phyloP scores from a whole-genome alignment of 2,113 vertebrate species.

The Seriola rivoliana region DNA sequence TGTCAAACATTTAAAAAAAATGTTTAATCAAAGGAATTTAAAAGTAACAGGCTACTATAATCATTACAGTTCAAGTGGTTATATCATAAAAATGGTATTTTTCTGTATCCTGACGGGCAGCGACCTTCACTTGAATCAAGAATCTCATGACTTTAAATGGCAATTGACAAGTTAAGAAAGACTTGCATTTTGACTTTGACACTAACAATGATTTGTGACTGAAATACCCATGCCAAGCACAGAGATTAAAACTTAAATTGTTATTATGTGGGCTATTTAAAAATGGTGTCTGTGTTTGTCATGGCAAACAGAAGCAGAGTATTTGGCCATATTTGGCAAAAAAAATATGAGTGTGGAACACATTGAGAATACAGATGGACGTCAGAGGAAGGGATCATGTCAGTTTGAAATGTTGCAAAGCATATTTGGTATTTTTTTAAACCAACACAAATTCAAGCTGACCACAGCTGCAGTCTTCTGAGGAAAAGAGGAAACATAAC shows the following conservation, averaged over 20 bases:
- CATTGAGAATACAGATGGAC: background rate
- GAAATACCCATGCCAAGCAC: background rate
- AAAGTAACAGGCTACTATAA: background rate
- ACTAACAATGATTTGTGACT: background rate
- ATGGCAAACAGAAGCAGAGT: background rate
- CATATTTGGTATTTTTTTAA: background rate
- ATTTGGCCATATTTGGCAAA: conserved; percentile 6
- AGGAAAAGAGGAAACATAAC: background rate
- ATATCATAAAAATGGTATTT: background rate
- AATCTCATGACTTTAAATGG: background rate
- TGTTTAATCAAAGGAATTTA: background rate
- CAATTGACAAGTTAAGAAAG: background rate
- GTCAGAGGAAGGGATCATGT: background rate
- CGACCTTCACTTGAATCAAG: background rate
- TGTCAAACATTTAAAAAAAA: background rate
- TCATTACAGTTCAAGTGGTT: background rate
- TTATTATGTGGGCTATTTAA: background rate
- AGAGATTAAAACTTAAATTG: background rate
- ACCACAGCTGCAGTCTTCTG: background rate
- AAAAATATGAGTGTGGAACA: background rate
- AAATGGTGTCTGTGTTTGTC: background rate
- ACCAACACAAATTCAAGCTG: background rate
- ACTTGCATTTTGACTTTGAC: background rate
- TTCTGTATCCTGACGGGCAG: background rate
- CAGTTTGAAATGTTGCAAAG: background rate